Conservation (phyloP, 2,797 vertebrate genomes). For the Selene dorsalis region DNA sequence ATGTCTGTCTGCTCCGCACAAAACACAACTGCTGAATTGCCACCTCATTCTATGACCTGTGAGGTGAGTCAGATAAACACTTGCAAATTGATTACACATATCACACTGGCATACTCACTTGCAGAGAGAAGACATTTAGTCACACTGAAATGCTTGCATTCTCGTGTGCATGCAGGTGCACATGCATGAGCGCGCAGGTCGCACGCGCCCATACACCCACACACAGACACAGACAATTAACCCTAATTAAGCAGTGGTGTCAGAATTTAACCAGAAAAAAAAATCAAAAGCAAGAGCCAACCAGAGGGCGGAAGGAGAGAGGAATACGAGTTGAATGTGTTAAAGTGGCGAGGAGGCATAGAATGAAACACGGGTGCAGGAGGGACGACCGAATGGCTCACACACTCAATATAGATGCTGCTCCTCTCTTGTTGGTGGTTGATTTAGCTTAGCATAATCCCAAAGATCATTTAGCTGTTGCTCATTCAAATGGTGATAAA, state of each 20-base stretch:
- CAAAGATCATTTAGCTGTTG: conserved; percentile 76
- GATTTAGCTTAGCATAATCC: conserved; percentile 81
- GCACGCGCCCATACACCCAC: conserved; percentile 18
- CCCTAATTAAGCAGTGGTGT: conserved; percentile 51
- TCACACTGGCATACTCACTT: conserved; percentile 15
- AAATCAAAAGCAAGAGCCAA: conserved; percentile 10
- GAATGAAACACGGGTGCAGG: conserved; percentile 10
- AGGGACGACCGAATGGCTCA: conserved; percentile 34
- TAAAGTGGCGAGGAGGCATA: conserved; percentile 22
- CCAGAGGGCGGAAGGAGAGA: not conserved
- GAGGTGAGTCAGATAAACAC: conserved; percentile 53
- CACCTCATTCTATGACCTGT: conserved; percentile 40
- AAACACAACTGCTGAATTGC: conserved; percentile 31
- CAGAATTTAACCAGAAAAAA: conserved; percentile 34
- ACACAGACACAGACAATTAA: conserved; percentile 47
- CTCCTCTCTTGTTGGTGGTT: conserved; percentile 74
- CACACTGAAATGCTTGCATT: conserved; percentile 2
- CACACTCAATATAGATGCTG: conserved; percentile 57
- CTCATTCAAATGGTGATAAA: conserved; percentile 81
- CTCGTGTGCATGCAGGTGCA: conserved; percentile 18
- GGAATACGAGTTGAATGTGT: conserved; percentile 9
- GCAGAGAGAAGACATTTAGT: conserved; percentile 16
- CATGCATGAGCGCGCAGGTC: not conserved
- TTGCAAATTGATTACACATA: conserved; percentile 43
- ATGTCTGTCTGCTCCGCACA: conserved; percentile 59